Base-by-base conservation (phyloP, 1,140 invertebrate species). In the Drosophila insularis region DNA sequence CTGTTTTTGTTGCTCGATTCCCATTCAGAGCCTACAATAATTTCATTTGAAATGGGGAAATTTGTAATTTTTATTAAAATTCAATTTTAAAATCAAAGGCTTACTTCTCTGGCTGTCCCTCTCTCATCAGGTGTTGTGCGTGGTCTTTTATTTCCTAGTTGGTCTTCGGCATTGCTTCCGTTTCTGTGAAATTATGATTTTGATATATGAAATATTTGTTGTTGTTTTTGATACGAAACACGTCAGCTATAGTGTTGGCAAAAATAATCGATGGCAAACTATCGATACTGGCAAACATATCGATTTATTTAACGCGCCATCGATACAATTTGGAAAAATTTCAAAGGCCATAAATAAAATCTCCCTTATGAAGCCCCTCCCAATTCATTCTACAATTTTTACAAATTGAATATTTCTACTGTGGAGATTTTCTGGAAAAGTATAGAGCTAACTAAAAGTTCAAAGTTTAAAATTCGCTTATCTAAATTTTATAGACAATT, bases 11-110 rank as follows among this genome's bases (percentile, higher is more conserved):
- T 62, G 40, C 64, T 39, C 55, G 37, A 59, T 67, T 70, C 70
- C 43, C 66, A 66, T 74, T 73, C 27, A 40, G 43, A 50, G 35
- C 37, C 78, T 67, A 43, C 21, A 54, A 60, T 35, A 40, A 50
- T 43, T 43, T 17, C 40, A 43, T 5, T n/a, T n/a, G 27, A 27
- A 43, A 17, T 0, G 10, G 14, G 7, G 13, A 58, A 35, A 19
- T 4, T 14, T 8, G 6, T 10, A 11, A 58, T 1, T 56, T 17
- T 35, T 19, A 27, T 55, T 55, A 7, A 23, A n/a, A 13, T 31
- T 13, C 2, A n/a, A 31, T n/a, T 55, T n/a, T 11, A 14, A 27
- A 55, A 21, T 21, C 17, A 21, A 21, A 10, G 0, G 17, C 17
- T 50, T 17, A 50, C 43, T 50, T 50, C 8, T 21, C 43, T 50